A percentile compares a stretch with the other conserved stretches of the same genome.
Evolutionary conservation across 2,888 invertebrate genomes (phyloP).

Genomic region (Netelia inedita): DNA sequence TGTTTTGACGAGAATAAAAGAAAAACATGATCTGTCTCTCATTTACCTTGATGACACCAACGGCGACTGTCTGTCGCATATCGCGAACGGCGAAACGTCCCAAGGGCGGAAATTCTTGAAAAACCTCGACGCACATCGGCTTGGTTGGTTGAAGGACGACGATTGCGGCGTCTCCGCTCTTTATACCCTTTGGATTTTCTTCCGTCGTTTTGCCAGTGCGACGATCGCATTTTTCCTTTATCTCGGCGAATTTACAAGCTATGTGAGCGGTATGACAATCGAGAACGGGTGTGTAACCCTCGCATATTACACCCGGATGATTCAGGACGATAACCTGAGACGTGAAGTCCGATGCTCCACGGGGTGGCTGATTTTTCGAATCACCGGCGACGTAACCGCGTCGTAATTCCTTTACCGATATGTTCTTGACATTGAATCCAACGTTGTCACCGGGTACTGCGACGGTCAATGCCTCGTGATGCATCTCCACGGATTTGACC

Average conservation of each 20-base stretch:
- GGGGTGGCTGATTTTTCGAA: slow-evolving; percentile 98
- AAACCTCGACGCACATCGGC: slow-evolving; percentile 99
- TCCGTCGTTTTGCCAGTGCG: slow-evolving; percentile 98
- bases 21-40: background rate
- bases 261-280: slow-evolving; percentile 99
- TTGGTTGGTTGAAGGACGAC: slow-evolving; percentile 97
- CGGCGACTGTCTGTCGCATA: slow-evolving; percentile 99
- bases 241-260: slow-evolving; percentile 99
- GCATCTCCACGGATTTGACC: slow-evolving; percentile 99
- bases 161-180: slow-evolving; percentile 98
- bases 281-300: slow-evolving; percentile 99
- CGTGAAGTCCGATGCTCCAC: slow-evolving; percentile 96
- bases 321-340: slow-evolving; percentile 99
- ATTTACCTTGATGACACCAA: slow-evolving; percentile 96
- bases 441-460: slow-evolving; percentile 99
- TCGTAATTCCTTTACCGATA: slow-evolving; percentile 99
- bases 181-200: slow-evolving; percentile 97
- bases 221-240: slow-evolving; percentile 99
- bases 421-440: slow-evolving; percentile 99
- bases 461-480: slow-evolving; percentile 98
- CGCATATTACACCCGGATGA: slow-evolving; percentile 99
- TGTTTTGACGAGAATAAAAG: background rate
- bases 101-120: slow-evolving; percentile 99
- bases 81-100: slow-evolving; percentile 99
- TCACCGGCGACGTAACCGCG: slow-evolving; percentile 99